Conservation (phyloP, 2,888 invertebrate species). For the Thecocarcelia acutangulata region DNA sequence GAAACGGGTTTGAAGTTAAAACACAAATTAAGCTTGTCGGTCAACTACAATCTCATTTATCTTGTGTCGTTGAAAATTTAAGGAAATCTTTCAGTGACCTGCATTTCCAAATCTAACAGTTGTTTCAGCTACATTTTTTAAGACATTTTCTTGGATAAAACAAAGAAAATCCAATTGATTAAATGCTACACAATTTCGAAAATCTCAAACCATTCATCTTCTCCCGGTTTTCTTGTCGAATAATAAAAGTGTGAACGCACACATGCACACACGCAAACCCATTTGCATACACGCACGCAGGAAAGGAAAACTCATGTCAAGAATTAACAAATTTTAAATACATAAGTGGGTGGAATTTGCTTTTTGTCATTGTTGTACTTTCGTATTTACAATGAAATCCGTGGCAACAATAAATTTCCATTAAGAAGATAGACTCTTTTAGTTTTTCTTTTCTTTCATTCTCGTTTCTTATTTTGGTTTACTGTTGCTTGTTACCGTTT, state of each 20-base stretch:
- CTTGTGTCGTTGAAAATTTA: not conserved
- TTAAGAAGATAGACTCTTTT: constrained; percentile 73
- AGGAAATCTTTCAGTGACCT: constrained; percentile 35
- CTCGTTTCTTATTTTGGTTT: constrained; percentile 31
- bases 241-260: not conserved
- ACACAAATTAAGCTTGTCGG: not conserved
- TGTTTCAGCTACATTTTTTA: constrained; percentile 5
- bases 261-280: not conserved
- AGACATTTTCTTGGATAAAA: constrained; percentile 30
- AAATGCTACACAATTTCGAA: constrained; percentile 45
- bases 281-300: constrained; percentile 2
- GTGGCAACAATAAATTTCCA: constrained; percentile 79
- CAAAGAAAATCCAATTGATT: constrained; percentile 47
- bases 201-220: constrained; percentile 42
- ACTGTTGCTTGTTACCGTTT: constrained; percentile 29
- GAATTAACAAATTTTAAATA: constrained; percentile 52
- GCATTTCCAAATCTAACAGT: constrained; percentile 12
- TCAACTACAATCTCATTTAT: constrained; percentile 8
- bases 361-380: constrained; percentile 45
- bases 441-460: constrained; percentile 28
- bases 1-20: not conserved
- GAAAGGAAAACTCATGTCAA: constrained; percentile 47
- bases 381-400: constrained; percentile 73
- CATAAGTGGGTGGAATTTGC: constrained; percentile 55
- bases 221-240: constrained; percentile 11